Conservation (phyloP, 2,888 invertebrate species). For the Scaptodrosophila latifasciaeformis region DNA sequence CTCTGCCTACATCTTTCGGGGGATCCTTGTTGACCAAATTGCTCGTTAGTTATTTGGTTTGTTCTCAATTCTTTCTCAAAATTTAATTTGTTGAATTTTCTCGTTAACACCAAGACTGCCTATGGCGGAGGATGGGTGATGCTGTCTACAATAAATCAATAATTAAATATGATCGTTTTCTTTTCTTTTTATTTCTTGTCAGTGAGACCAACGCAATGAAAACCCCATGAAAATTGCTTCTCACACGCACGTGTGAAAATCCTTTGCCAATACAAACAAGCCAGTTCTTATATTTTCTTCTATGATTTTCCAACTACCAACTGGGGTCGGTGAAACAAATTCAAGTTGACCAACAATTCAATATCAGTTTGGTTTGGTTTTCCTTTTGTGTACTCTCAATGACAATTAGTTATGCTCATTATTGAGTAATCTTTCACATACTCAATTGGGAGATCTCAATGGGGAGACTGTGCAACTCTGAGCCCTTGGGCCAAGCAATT, state of each 20-base stretch:
- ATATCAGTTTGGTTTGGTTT: too few species aligned
- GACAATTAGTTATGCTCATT: constrained; percentile 28
- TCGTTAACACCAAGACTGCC: constrained; percentile 51
- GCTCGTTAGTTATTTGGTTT: constrained; percentile 46
- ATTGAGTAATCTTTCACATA: constrained; percentile 41
- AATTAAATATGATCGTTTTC: constrained; percentile 40
- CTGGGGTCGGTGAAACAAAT: too few species aligned
- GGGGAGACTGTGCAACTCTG: neutral
- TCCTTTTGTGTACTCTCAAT: too few species aligned
- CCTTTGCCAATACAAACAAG: constrained; percentile 52
- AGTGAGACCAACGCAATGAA: too few species aligned
- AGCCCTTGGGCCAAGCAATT: constrained; percentile 22
- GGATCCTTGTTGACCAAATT: constrained; percentile 28
- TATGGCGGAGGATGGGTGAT: too few species aligned
- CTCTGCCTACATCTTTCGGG: constrained; percentile 35
- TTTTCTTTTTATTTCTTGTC: too few species aligned
- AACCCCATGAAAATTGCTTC: too few species aligned
- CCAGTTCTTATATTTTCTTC: neutral
- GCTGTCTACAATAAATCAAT: constrained; percentile 49
- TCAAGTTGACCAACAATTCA: too few species aligned
- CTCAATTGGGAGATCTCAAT: constrained; percentile 1
- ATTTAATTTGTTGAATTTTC: constrained; percentile 37
- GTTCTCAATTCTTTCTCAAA: neutral
- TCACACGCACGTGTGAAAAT: constrained; percentile 57
- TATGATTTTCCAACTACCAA: too few species aligned